These are phyloP conservation scores for Clistopyga incitator DNA, from an alignment of 2,888 invertebrate species.

Conservation along the genomic window DNA sequence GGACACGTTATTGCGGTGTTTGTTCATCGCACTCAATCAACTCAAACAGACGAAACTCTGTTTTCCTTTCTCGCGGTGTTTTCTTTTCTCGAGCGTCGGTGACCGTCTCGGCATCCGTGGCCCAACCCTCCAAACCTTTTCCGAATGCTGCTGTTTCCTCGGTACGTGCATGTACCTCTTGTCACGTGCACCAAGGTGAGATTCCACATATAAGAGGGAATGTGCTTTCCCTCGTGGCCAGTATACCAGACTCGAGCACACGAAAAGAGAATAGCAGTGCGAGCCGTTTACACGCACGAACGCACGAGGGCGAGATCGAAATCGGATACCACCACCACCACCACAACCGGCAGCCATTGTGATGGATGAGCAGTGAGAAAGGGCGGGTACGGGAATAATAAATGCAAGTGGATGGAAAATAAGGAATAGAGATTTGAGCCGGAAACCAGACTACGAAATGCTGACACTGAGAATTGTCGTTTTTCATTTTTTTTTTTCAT, in stretches of 20 bases:
- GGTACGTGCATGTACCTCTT: constrained; percentile 7
- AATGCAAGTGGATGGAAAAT: not conserved
- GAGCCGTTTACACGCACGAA: constrained; percentile 62
- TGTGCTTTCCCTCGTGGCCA: constrained; percentile 50
- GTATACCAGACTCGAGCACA: constrained; percentile 19
- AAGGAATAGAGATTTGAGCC: no score
- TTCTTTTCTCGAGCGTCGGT: constrained; percentile 35
- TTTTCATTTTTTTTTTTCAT: no score
- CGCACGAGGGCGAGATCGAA: constrained; percentile 54
- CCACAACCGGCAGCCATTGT: not conserved
- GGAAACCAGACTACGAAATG: no score
- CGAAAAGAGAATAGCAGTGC: constrained; percentile 41
- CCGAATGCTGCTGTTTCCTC: constrained; percentile 33
- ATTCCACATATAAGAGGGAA: constrained; percentile 32
- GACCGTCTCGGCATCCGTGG: constrained; percentile 16
- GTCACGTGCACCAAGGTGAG: constrained; percentile 15
- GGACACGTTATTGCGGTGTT: constrained; percentile 62
- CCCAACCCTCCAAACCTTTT: constrained; percentile 32
- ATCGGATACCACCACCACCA: not conserved
- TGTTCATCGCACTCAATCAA: constrained; percentile 64
- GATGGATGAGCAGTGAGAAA: constrained; percentile 10
- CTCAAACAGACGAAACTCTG: constrained; percentile 56
- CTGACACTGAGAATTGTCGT: no score
- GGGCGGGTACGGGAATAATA: not conserved
- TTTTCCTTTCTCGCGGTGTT: constrained; percentile 27